Conservation (phyloP, 2,113 vertebrate species). For the Rhipidura dahli region DNA sequence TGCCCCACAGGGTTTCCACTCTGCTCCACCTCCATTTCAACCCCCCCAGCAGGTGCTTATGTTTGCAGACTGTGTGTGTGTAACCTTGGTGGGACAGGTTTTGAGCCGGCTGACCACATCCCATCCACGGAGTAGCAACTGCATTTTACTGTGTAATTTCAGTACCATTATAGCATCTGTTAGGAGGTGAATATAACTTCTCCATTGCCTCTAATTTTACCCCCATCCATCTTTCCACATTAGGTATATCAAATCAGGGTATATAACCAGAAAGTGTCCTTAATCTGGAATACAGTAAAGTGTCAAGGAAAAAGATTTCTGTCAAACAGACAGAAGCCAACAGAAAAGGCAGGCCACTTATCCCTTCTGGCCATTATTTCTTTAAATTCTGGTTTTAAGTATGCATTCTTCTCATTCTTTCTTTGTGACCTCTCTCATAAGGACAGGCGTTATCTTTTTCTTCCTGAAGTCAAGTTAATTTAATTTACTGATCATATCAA, state of each 20-base stretch:
- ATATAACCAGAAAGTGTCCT: background rate
- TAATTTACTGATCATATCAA: conserved; percentile 70
- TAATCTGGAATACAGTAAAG: background rate
- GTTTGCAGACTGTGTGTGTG: background rate
- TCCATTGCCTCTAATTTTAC: background rate
- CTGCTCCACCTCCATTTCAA: background rate
- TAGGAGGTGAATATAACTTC: background rate
- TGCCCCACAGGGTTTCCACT: background rate
- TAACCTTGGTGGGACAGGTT: background rate
- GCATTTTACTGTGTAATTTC: background rate
- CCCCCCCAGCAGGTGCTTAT: background rate
- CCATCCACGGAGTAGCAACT: background rate
- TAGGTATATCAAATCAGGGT: background rate
- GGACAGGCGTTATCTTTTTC: conserved; percentile 55
- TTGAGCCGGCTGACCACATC: background rate
- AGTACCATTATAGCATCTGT: background rate
- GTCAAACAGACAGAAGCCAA: background rate
- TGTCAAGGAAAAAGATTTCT: background rate
- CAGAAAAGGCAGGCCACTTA: background rate
- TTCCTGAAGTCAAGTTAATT: conserved; percentile 68
- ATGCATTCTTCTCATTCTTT: conserved; percentile 19
- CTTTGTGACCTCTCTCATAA: conserved; percentile 41
- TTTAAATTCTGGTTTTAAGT: background rate
- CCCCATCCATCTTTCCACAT: background rate
- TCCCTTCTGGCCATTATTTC: background rate